These are phyloP conservation scores for Fratercula arctica DNA, from an alignment of 2,797 vertebrate genomes.

Conservation along the genomic window DNA sequence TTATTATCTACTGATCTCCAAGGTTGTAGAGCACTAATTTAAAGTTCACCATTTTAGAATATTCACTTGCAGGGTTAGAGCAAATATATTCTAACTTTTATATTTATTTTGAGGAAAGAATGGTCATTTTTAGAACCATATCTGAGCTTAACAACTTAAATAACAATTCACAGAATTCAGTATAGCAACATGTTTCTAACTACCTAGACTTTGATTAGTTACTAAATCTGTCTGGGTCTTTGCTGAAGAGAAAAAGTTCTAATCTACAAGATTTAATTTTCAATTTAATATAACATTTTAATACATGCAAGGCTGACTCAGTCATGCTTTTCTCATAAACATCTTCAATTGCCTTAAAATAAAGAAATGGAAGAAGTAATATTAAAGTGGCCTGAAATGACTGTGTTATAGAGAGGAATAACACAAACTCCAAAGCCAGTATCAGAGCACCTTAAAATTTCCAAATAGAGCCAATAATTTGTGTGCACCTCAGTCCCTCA, in stretches of 20 bases:
- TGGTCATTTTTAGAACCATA: constrained; percentile 10
- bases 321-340: not conserved
- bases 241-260: not conserved
- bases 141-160: not conserved
- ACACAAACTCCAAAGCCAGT: not conserved
- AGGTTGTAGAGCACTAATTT: not conserved
- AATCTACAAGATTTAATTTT: not conserved
- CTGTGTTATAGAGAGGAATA: not conserved
- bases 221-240: constrained; percentile 4
- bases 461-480: not conserved
- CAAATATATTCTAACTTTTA: not conserved
- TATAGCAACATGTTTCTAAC: not conserved
- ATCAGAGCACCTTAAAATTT: not conserved
- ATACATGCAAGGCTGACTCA: not conserved
- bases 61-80: not conserved
- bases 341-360: not conserved
- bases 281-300: not conserved
- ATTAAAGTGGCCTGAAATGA: not conserved
- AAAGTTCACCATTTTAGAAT: not conserved
- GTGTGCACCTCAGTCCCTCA: not conserved
- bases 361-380: not conserved
- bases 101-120: constrained; percentile 14
- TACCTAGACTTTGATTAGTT: not conserved
- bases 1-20: not conserved
- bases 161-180: constrained; percentile 16